Conservation (phyloP, 2,113 vertebrate genomes). For the Ctenomys sociabilis region DNA sequence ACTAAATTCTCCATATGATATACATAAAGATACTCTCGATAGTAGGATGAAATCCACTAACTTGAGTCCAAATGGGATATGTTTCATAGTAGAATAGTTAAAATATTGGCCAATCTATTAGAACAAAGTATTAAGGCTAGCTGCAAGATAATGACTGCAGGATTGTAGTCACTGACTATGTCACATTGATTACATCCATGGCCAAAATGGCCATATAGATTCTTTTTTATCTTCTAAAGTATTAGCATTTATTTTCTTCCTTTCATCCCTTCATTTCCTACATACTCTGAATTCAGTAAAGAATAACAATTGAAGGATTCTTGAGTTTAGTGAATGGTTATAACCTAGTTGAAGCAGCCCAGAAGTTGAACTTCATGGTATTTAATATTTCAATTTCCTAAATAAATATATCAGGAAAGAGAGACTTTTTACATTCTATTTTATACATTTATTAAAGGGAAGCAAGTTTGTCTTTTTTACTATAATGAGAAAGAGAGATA, state of each 20-base stretch:
- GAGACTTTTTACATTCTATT: too few species aligned
- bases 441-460: conserved; percentile 42
- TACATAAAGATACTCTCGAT: background rate
- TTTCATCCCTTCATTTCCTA: background rate
- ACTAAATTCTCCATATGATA: background rate
- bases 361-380: background rate
- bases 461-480: background rate
- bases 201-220: background rate
- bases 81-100: background rate
- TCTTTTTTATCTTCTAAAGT: background rate
- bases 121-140: background rate
- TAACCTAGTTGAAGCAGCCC: background rate
- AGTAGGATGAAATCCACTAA: background rate
- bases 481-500: background rate
- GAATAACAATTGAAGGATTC: background rate
- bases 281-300: background rate
- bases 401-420: background rate
- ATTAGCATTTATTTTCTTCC: background rate
- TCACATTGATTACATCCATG: background rate
- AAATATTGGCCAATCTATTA: background rate
- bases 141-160: background rate
- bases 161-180: background rate
- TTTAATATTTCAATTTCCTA: conserved; percentile 13
- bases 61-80: background rate
- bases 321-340: background rate